Evolutionary conservation across 2,797 vertebrate species (phyloP).

Genomic region (Crypturellus tataupa): DNA sequence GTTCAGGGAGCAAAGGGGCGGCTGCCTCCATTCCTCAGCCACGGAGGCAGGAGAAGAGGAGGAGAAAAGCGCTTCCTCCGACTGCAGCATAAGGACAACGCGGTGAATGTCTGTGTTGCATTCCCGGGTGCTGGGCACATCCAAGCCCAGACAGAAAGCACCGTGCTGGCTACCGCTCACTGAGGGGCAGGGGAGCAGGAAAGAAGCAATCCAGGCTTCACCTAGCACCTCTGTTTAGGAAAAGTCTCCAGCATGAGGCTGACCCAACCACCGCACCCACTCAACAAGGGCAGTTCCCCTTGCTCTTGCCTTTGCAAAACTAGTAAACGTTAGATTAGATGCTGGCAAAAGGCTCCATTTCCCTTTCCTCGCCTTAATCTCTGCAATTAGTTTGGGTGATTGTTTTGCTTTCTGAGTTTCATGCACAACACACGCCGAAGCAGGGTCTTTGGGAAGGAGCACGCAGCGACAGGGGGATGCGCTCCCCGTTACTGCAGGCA

Average conservation of each 20-base stretch:
- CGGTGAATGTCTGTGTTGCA: too few species aligned
- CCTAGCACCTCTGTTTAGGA: neutral
- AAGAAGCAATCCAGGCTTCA: neutral
- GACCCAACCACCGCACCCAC: neutral
- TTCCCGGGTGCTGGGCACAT: neutral
- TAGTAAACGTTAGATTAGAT: conserved; percentile 38
- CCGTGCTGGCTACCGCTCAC: neutral
- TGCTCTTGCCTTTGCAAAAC: neutral
- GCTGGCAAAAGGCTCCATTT: conserved; percentile 17
- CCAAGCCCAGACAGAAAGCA: neutral
- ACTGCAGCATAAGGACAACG: too few species aligned
- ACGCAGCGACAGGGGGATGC: neutral
- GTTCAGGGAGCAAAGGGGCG: neutral
- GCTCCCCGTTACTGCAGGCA: rapidly evolving
- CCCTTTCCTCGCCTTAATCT: conserved; percentile 21
- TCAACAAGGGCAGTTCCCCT: neutral
- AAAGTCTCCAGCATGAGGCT: neutral
- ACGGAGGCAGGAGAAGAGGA: neutral
- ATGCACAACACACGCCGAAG: neutral
- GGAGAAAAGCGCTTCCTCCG: neutral
- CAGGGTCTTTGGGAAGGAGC: neutral
- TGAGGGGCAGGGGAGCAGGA: too few species aligned
- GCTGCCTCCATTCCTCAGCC: neutral
- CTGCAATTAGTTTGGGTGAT: conserved; percentile 6
- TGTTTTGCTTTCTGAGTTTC: conserved; percentile 35